phyloP scores from a whole-genome alignment of 2,888 invertebrate genomes.

The Troides oblongomaculatus region DNA sequence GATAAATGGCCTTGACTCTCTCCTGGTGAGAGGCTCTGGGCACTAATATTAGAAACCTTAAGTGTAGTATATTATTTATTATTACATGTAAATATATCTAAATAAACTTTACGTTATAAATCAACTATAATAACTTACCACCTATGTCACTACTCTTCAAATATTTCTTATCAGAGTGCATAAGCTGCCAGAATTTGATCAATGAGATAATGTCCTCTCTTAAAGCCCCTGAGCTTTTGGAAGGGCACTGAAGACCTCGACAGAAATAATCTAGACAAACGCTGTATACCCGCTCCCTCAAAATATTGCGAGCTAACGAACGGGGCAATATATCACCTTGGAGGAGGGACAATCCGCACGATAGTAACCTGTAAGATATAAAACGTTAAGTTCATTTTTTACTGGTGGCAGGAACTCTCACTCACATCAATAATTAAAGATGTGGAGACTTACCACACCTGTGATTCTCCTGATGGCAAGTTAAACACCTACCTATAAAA shows the following conservation, averaged over 20 bases:
- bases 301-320: slow-evolving; percentile 92
- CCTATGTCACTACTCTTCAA: slow-evolving; percentile 90
- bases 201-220: slow-evolving; percentile 94
- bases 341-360: slow-evolving; percentile 94
- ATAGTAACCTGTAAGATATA: slow-evolving; percentile 82
- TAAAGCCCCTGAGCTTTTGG: slow-evolving; percentile 87
- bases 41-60: too few species aligned
- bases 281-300: slow-evolving; percentile 96
- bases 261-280: slow-evolving; percentile 98
- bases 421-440: too few species aligned
- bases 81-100: too few species aligned
- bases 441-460: too few species aligned
- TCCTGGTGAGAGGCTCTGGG: too few species aligned
- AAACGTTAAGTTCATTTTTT: not conserved
- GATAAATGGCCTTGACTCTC: too few species aligned
- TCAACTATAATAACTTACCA: slow-evolving; percentile 63
- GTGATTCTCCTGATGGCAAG: too few species aligned
- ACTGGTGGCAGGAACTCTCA: too few species aligned
- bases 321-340: slow-evolving; percentile 95
- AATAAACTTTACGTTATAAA: not conserved
- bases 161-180: slow-evolving; percentile 97
- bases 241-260: slow-evolving; percentile 92
- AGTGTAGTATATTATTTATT: too few species aligned
- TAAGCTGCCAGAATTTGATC: slow-evolving; percentile 96
- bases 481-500: too few species aligned